phyloP scores from a whole-genome alignment of 2,888 invertebrate species.

The Bellardia pandia region DNA sequence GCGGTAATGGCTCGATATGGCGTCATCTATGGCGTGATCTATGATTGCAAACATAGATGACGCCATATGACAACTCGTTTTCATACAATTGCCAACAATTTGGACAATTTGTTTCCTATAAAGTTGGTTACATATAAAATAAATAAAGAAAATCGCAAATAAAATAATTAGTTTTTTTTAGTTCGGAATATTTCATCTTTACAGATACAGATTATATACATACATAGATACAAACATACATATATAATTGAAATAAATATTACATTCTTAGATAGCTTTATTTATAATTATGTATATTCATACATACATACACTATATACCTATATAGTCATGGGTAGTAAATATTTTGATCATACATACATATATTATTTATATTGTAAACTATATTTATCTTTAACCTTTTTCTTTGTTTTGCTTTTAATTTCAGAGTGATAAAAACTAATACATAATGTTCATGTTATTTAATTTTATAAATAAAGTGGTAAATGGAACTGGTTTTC shows the following conservation, averaged over 20 bases:
- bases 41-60: too few relatives aligned
- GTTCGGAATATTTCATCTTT: neutral
- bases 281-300: neutral
- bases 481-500: constrained; percentile 62
- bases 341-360: neutral
- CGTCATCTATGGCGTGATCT: too few relatives aligned
- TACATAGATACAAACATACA: neutral
- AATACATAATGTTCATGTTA: constrained; percentile 46
- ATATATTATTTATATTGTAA: neutral
- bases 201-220: neutral
- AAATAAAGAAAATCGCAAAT: neutral
- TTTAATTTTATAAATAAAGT: constrained; percentile 52
- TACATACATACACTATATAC: neutral
- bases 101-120: too few relatives aligned
- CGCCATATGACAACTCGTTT: too few relatives aligned
- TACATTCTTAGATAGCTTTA: neutral
- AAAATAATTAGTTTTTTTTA: neutral
- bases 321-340: neutral
- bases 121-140: too few relatives aligned
- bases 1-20: too few relatives aligned
- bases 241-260: neutral
- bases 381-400: neutral
- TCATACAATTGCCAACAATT: too few relatives aligned
- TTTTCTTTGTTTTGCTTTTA: constrained; percentile 47
- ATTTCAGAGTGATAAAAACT: constrained; percentile 68